Evolutionary conservation across 2,888 invertebrate genomes (phyloP).

Genomic region (Athrips mouffetella): DNA sequence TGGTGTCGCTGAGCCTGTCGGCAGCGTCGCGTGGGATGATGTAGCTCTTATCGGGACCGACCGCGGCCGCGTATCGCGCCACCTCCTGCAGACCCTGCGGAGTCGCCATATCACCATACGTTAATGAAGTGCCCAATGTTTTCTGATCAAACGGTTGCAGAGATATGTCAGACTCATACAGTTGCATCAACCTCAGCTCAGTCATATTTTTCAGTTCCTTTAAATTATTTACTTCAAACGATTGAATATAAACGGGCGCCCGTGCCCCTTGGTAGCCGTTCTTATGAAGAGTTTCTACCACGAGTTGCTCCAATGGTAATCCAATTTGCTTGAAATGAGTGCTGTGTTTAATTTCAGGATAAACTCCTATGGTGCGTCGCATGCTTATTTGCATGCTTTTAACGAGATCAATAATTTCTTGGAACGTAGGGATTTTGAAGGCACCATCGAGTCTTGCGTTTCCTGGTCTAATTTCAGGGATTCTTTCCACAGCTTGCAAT

Average conservation of each 20-base stretch:
- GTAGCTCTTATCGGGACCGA: constrained; percentile 61
- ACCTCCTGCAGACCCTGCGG: constrained; percentile 56
- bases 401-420: constrained; percentile 63
- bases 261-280: constrained; percentile 53
- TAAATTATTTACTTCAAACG: constrained; percentile 65
- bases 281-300: constrained; percentile 54
- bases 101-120: constrained; percentile 62
- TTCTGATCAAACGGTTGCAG: constrained; percentile 54
- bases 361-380: constrained; percentile 54
- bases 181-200: constrained; percentile 54
- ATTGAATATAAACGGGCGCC: constrained; percentile 63
- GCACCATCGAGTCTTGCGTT: constrained; percentile 57
- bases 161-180: constrained; percentile 37
- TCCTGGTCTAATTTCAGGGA: constrained; percentile 56
- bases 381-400: constrained; percentile 57
- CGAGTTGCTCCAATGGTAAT: constrained; percentile 53
- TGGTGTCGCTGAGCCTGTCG: constrained; percentile 44
- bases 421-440: constrained; percentile 57
- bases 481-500: constrained; percentile 57
- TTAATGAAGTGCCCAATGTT: constrained; percentile 44
- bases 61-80: constrained; percentile 60
- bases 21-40: constrained; percentile 55
- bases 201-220: constrained; percentile 57
- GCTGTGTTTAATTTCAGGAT: constrained; percentile 64
- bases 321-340: constrained; percentile 58